phyloP scores from a whole-genome alignment of 2,888 invertebrate genomes.

The Congeria kusceri region DNA sequence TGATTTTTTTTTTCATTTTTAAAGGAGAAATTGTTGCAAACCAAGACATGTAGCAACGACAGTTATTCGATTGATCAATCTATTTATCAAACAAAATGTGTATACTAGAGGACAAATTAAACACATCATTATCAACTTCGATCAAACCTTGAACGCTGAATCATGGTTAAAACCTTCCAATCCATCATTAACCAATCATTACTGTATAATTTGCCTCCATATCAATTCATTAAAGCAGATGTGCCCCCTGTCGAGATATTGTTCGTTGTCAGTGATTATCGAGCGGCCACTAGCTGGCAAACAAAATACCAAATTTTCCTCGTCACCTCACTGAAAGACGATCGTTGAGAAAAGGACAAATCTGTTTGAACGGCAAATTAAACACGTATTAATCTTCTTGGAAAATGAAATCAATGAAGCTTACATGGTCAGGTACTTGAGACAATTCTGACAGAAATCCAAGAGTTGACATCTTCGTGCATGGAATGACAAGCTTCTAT shows the following conservation, averaged over 20 bases:
- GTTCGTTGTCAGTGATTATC: constrained; percentile 40
- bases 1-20: too few species aligned
- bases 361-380: constrained; percentile 56
- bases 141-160: constrained; percentile 30
- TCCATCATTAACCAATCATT: constrained; percentile 66
- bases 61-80: background rate
- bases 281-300: constrained; percentile 40
- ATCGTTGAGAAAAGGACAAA: constrained; percentile 51
- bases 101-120: constrained; percentile 28
- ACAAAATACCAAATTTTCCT: constrained; percentile 60
- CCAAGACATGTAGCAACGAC: background rate
- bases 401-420: constrained; percentile 37
- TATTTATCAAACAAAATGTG: constrained; percentile 6
- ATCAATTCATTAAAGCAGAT: constrained; percentile 56
- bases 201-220: constrained; percentile 52
- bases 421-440: constrained; percentile 13
- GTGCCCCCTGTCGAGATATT: constrained; percentile 37
- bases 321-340: constrained; percentile 47
- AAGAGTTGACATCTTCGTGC: too few species aligned
- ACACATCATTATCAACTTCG: constrained; percentile 34
- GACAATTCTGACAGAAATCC: constrained; percentile 7
- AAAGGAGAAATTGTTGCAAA: too few species aligned
- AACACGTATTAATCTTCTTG: constrained; percentile 43
- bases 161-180: constrained; percentile 41
- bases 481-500: too few species aligned